Conservation (phyloP, 23 tunicate species). For the Trididemnum miniatum region DNA sequence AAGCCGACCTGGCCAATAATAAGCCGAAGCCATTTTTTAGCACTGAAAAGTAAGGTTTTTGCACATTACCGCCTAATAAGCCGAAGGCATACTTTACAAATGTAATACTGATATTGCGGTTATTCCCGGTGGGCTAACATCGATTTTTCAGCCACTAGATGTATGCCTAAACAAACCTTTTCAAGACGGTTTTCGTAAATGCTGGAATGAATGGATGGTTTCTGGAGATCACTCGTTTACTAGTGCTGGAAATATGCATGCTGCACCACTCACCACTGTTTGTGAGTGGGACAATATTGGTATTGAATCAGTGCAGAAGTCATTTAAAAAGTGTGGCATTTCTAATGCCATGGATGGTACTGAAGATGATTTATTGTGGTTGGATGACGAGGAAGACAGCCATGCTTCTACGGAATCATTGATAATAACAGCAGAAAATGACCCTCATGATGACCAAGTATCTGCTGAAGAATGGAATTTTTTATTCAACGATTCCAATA, state of each 20-base stretch:
- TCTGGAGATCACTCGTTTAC: conserved; percentile 30
- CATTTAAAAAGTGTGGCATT: conserved; percentile 31
- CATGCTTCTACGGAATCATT: conserved; percentile 13
- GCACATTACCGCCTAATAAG: no score
- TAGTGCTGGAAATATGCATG: conserved; percentile 18
- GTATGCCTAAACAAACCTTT: conserved; percentile 36
- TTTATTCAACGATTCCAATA: conserved; percentile 26
- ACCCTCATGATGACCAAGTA: conserved; percentile 32
- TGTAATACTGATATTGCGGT: conserved; percentile 20
- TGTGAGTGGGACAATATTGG: conserved; percentile 29
- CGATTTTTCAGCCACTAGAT: conserved; percentile 33
- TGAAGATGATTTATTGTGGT: conserved; percentile 34
- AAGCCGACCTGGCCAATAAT: no score
- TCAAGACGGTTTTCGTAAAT: neutral
- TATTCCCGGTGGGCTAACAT: conserved; percentile 41
- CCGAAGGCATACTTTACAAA: conserved; percentile 4
- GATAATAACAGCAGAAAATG: conserved; percentile 30
- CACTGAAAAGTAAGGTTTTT: no score
- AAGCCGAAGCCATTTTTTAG: no score
- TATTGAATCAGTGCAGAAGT: conserved; percentile 30
- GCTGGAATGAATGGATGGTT: conserved; percentile 42
- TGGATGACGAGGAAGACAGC: conserved; percentile 42
- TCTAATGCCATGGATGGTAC: conserved; percentile 40
- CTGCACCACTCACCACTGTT: conserved; percentile 29
- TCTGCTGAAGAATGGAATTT: conserved; percentile 33